These are phyloP conservation scores for Panthera uncia DNA, from an alignment of 2,113 vertebrate species.

Conservation along the genomic window DNA sequence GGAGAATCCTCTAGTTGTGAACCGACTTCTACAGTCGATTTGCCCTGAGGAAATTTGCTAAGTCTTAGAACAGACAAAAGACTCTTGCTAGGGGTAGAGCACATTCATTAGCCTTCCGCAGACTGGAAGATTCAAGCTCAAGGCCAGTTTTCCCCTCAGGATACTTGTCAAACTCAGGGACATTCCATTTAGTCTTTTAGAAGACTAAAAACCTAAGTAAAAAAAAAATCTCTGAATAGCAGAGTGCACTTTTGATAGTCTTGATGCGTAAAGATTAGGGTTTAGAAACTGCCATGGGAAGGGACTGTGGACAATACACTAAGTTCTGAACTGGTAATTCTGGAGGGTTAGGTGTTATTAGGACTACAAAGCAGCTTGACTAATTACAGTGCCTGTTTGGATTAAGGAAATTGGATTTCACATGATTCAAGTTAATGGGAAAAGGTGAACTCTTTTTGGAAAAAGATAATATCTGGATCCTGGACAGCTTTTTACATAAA, in stretches of 20 bases:
- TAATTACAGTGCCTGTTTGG: neutral
- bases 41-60: neutral
- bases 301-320: neutral
- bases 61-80: neutral
- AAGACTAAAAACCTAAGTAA: neutral
- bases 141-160: neutral
- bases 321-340: neutral
- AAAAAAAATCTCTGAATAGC: neutral
- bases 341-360: neutral
- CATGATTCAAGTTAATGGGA: neutral
- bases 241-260: neutral
- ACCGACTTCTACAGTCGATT: neutral
- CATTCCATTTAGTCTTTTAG: neutral
- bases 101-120: neutral
- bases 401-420: neutral
- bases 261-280: neutral
- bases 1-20: neutral
- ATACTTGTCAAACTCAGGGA: neutral
- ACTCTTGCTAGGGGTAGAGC: neutral
- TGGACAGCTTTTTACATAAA: neutral
- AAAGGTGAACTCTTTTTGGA: neutral
- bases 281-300: neutral
- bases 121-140: neutral
- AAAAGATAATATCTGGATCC: neutral
- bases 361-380: neutral